Evolutionary conservation across 2,888 invertebrate genomes (phyloP).

Genomic region (Frankliniella fusca): DNA sequence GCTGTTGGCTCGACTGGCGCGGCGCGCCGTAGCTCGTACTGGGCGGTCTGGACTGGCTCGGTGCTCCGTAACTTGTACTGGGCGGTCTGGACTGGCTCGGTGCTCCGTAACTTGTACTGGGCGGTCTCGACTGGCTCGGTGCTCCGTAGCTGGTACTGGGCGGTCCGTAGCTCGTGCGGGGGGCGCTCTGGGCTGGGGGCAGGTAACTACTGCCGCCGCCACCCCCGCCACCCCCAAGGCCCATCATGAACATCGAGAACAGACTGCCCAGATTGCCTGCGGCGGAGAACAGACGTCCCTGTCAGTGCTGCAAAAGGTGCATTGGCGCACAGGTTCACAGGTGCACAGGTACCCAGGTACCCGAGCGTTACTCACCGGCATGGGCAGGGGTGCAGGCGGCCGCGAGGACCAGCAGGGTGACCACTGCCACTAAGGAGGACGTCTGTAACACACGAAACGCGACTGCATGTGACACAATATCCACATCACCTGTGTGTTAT

Average conservation of each 20-base stretch:
- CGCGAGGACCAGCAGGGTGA: neutral
- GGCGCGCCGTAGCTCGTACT: neutral
- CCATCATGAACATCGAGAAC: slow-evolving; percentile 7
- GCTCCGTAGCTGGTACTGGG: slow-evolving; percentile 1
- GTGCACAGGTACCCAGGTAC: too few species aligned
- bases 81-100: neutral
- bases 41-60: too few species aligned
- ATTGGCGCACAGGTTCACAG: neutral
- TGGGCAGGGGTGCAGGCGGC: neutral
- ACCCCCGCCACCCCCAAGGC: neutral
- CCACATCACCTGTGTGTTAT: too few species aligned
- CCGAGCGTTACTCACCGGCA: neutral
- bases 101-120: neutral
- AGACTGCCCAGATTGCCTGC: slow-evolving; percentile 3
- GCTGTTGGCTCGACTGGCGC: neutral
- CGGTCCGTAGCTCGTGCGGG: neutral
- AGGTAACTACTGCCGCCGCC: slow-evolving; percentile 5
- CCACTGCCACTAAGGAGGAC: neutral
- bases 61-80: neutral
- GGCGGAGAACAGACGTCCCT: neutral
- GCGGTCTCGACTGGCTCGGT: neutral
- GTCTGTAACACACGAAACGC: neutral
- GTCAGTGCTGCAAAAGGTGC: neutral
- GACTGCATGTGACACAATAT: neutral
- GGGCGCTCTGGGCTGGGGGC: neutral